Base-by-base conservation (phyloP, 1,140 invertebrate genomes). In the Charaxes varanes region DNA sequence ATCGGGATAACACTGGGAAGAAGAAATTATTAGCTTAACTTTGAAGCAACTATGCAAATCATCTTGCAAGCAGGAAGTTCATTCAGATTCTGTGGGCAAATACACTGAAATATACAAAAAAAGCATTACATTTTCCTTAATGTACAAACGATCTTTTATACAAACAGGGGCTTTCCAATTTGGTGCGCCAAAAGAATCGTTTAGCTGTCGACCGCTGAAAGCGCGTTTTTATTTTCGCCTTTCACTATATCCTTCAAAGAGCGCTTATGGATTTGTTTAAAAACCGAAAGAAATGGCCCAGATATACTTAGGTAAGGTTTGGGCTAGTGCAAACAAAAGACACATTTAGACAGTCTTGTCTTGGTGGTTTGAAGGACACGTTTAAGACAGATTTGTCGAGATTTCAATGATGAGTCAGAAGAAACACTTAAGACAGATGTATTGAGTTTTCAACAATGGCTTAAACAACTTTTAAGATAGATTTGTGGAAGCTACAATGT, bases 141-240 rank as follows among this genome's bases (percentile, higher is more conserved):
- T 43, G 26, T 22, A 10, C 17, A 33, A 22, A 8, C 10, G 26
- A 26, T 36, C 26, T 31, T 31, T 30, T n/a, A 31, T 31, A 42
- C 53, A 53, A 53, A 58, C 42, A 50, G 37, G 44, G 31, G 38
- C 32, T 41, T 45, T 59, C 36, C 55, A 59, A 54, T 59, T 59
- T 51, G 47, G 48, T 54, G 33, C 47, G 41, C 41, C 32, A 49
- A 45, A 59, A 51, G 52, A 49, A 60, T 55, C 53, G 55, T 60
- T 55, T 45, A 55, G 43, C 35, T 41, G 56, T 43, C 38, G 41
- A 41, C 43, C 30, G 34, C 31, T 47, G 47, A 41, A 41, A 38
- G 37, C 34, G 36, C 41, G 23, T 48, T 57, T 50, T 53, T 57
- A 52, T 53, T 52, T 56, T 41, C 33, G 19, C 53, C 49, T 57